Conservation (phyloP, 1,140 invertebrate genomes). For the Dreissena polymorpha region DNA sequence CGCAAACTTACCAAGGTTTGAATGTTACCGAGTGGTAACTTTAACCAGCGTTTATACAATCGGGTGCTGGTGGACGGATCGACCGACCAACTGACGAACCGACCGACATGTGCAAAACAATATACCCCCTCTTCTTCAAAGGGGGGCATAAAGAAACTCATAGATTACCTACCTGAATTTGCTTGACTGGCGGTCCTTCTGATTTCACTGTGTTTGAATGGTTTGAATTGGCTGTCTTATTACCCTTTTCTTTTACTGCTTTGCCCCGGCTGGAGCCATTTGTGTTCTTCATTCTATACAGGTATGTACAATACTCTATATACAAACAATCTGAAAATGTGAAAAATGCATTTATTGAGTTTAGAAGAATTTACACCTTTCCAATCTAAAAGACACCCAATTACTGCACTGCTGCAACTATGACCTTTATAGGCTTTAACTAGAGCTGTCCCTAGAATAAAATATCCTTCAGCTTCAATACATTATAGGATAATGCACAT, state of each 20-base stretch:
- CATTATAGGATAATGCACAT: not conserved
- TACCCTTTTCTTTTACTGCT: conserved; percentile 49
- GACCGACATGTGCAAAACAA: too few species aligned
- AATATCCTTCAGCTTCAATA: not conserved
- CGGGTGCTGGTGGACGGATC: too few species aligned
- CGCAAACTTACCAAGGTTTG: too few species aligned
- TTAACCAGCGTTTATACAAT: too few species aligned
- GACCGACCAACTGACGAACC: too few species aligned
- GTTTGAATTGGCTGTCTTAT: conserved; percentile 29
- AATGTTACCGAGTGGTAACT: too few species aligned
- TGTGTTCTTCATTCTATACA: conserved; percentile 56
- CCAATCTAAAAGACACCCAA: not conserved
- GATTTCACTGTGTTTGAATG: conserved; percentile 45
- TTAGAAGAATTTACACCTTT: not conserved
- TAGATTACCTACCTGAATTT: conserved; percentile 35
- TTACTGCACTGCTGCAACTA: not conserved
- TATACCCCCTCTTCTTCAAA: too few species aligned
- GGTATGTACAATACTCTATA: conserved; percentile 58
- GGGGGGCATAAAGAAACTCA: too few species aligned
- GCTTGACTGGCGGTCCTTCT: conserved; percentile 46
- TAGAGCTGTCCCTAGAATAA: not conserved
- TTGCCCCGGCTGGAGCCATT: conserved; percentile 48
- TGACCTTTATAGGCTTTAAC: not conserved
- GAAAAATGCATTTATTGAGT: not conserved
- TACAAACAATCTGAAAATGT: conserved; percentile 56